Conservation (phyloP, 2,888 invertebrate genomes). For the Dendrolimus pini region DNA sequence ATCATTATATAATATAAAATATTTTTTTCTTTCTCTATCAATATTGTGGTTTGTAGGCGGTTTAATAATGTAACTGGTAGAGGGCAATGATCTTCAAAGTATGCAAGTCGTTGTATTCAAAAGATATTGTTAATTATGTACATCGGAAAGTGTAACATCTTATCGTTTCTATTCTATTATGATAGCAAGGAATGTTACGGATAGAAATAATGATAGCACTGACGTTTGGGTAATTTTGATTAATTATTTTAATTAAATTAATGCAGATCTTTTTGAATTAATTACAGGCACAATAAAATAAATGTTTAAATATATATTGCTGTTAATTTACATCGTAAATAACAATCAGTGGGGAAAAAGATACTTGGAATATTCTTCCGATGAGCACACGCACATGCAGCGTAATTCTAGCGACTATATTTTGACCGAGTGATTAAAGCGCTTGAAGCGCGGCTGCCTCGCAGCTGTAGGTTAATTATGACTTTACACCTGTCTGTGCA, state of each 20-base stretch:
- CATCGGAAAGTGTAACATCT: background rate
- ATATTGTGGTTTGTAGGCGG: background rate
- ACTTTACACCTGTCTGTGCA: constrained; percentile 50
- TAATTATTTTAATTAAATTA: background rate
- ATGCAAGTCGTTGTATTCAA: background rate
- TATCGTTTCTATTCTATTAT: background rate
- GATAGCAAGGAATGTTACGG: background rate
- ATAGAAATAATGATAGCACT: background rate
- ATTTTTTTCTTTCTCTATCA: no score
- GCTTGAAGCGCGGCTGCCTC: constrained; percentile 39
- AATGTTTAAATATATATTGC: background rate
- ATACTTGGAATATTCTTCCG: background rate
- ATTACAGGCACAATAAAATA: background rate
- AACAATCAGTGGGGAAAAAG: background rate
- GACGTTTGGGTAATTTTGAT: background rate
- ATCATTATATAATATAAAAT: no score
- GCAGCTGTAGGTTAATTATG: constrained; percentile 60
- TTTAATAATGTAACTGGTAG: background rate
- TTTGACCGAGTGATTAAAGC: constrained; percentile 40
- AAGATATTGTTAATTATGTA: background rate
- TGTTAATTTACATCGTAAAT: background rate
- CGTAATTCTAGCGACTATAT: constrained; percentile 26
- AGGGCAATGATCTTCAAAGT: background rate
- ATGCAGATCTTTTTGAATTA: background rate
- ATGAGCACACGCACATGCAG: constrained; percentile 13